phyloP scores from a whole-genome alignment of 1,140 invertebrate genomes.

The Drosophila jambulina region DNA sequence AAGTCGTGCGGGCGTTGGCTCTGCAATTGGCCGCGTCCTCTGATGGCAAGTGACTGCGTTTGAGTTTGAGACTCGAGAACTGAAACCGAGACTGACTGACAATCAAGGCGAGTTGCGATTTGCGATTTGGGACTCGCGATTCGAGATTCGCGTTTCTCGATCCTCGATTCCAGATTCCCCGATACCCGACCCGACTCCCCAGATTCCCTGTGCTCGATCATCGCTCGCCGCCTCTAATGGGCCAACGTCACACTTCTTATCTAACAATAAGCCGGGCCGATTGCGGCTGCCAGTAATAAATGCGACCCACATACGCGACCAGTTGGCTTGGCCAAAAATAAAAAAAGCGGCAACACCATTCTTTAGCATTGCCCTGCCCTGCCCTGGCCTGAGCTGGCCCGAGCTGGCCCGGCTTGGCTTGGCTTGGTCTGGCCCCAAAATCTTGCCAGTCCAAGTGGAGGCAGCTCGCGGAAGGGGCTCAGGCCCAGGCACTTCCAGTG shows the following conservation, averaged over 20 bases:
- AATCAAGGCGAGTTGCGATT: conserved; percentile 64
- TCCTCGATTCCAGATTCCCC: conserved; percentile 26
- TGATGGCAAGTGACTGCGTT: conserved; percentile 65
- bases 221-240: conserved; percentile 66
- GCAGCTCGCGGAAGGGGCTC: conserved; percentile 1
- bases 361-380: conserved; percentile 56
- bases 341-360: conserved; percentile 47
- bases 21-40: conserved; percentile 45
- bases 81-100: conserved; percentile 67
- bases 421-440: conserved; percentile 25
- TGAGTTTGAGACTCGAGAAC: conserved; percentile 28
- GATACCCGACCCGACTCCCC: neutral
- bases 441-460: conserved; percentile 20
- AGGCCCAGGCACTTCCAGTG: conserved; percentile 65
- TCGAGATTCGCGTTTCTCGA: conserved; percentile 34
- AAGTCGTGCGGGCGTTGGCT: conserved; percentile 80
- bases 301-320: conserved; percentile 80
- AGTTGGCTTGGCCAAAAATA: conserved; percentile 71
- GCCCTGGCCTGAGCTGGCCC: conserved; percentile 23
- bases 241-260: conserved; percentile 74
- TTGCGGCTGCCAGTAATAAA: conserved; percentile 61
- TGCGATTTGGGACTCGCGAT: conserved; percentile 42
- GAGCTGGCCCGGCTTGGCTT: conserved; percentile 9
- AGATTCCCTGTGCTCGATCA: conserved; percentile 43
- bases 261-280: conserved; percentile 48